Conservation (phyloP, 2,797 vertebrate genomes). For the Tamandua tetradactyla region DNA sequence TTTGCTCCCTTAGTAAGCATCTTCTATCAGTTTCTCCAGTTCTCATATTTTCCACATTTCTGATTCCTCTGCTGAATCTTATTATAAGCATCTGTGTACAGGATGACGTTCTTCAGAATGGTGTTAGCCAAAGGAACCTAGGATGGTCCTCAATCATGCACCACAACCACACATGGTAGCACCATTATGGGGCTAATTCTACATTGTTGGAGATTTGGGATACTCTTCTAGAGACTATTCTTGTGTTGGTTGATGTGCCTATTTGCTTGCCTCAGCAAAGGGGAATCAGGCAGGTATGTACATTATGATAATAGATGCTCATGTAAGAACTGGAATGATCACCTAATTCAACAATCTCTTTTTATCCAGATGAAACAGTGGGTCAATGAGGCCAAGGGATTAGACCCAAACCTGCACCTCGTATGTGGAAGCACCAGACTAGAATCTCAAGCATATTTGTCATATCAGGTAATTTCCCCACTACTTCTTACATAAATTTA, state of each 20-base stretch:
- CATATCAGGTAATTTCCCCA: background rate
- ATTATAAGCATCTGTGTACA: slow-evolving; percentile 94
- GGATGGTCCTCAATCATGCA: slow-evolving; percentile 85
- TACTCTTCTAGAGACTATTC: background rate
- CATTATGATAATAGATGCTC: background rate
- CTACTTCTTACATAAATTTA: background rate
- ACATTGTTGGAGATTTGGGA: background rate
- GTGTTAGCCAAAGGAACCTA: slow-evolving; percentile 91
- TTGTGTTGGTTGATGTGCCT: background rate
- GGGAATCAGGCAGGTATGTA: background rate
- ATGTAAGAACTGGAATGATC: background rate
- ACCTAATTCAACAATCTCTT: background rate
- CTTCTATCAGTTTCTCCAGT: slow-evolving; percentile 86
- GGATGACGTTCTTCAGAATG: slow-evolving; percentile 91
- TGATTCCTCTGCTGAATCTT: slow-evolving; percentile 91
- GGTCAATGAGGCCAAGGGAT: background rate
- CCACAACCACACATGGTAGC: background rate
- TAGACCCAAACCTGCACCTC: background rate
- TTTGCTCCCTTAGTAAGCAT: slow-evolving; percentile 73
- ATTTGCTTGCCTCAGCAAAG: background rate
- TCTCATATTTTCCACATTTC: slow-evolving; percentile 94
- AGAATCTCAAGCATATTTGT: background rate
- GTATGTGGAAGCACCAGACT: background rate
- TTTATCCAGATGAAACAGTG: background rate
- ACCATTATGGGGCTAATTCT: background rate